Percentiles rank a stretch among this genome's conserved stretches.
phyloP scores from a whole-genome alignment of 2,888 invertebrate genomes.

The Coleophora deauratella region DNA sequence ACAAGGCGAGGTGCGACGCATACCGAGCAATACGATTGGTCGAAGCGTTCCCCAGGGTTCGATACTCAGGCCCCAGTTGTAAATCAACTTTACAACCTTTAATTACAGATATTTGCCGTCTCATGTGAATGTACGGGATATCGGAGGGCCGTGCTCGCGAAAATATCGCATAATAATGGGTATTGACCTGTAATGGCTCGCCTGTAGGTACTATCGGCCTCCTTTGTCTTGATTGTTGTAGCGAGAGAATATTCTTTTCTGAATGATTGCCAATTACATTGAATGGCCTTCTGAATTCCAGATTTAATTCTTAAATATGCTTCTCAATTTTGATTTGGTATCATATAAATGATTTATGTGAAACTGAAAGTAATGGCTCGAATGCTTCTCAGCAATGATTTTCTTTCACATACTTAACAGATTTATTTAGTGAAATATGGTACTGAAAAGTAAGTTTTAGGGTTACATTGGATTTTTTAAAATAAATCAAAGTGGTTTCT shows the following conservation, averaged over 20 bases:
- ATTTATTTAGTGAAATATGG: too few species aligned
- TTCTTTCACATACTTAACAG: too few species aligned
- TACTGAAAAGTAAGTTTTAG: background rate
- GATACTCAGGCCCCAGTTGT: slow-evolving; percentile 62
- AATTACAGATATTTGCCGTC: slow-evolving; percentile 74
- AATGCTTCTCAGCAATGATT: too few species aligned
- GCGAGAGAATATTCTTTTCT: slow-evolving; percentile 64
- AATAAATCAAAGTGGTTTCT: slow-evolving; percentile 27
- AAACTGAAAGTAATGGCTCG: slow-evolving; percentile 39
- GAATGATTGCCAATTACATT: slow-evolving; percentile 73
- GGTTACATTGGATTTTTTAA: background rate
- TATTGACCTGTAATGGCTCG: slow-evolving; percentile 71
- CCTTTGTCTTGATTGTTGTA: slow-evolving; percentile 71
- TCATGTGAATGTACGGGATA: slow-evolving; percentile 66
- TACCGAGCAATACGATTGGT: slow-evolving; percentile 50
- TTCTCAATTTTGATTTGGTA: slow-evolving; percentile 55
- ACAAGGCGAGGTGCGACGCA: slow-evolving; percentile 46
- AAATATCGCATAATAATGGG: slow-evolving; percentile 74
- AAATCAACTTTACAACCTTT: slow-evolving; percentile 75
- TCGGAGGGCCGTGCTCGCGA: slow-evolving; percentile 69
- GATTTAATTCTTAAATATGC: slow-evolving; percentile 55
- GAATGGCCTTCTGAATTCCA: slow-evolving; percentile 68
- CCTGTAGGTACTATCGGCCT: slow-evolving; percentile 69
- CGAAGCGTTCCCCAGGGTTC: slow-evolving; percentile 57
- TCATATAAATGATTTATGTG: slow-evolving; percentile 64